phyloP scores from a whole-genome alignment of 1,140 invertebrate genomes.

The Drosophila subpulchrella region DNA sequence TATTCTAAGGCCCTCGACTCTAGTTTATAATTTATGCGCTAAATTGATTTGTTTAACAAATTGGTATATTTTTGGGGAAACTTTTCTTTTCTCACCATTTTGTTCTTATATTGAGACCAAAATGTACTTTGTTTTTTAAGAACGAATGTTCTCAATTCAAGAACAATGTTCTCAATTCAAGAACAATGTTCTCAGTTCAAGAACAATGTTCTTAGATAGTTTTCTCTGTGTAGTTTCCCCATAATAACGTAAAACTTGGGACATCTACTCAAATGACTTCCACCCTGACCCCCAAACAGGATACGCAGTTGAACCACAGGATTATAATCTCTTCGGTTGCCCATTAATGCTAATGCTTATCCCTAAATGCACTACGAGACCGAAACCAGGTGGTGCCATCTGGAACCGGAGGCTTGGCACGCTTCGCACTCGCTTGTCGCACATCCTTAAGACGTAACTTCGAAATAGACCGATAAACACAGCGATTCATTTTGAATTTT shows the following conservation, averaged over 20 bases:
- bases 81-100: too few relatives aligned
- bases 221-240: too few relatives aligned
- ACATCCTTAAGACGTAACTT: slow-evolving; percentile 31
- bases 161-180: too few relatives aligned
- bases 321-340: slow-evolving; percentile 26
- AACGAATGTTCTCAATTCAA: too few relatives aligned
- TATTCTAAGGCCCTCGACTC: too few relatives aligned
- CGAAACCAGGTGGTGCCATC: slow-evolving; percentile 43
- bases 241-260: background rate
- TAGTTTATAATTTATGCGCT: too few relatives aligned
- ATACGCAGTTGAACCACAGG: slow-evolving; percentile 13
- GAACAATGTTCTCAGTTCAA: too few relatives aligned
- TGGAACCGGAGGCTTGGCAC: slow-evolving; percentile 37
- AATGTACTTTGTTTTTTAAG: too few relatives aligned
- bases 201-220: too few relatives aligned
- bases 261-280: background rate
- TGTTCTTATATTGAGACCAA: too few relatives aligned
- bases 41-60: too few relatives aligned
- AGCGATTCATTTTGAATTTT: slow-evolving; percentile 52
- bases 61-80: too few relatives aligned
- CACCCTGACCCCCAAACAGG: slow-evolving; percentile 18
- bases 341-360: slow-evolving; percentile 33
- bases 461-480: slow-evolving; percentile 40
- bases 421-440: slow-evolving; percentile 36
- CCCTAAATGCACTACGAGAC: slow-evolving; percentile 14